A percentile compares a stretch with the other conserved stretches of the same genome.
These are phyloP conservation scores for Drosophila murphyi DNA, from an alignment of 1,140 invertebrate species.

Conservation along the genomic window DNA sequence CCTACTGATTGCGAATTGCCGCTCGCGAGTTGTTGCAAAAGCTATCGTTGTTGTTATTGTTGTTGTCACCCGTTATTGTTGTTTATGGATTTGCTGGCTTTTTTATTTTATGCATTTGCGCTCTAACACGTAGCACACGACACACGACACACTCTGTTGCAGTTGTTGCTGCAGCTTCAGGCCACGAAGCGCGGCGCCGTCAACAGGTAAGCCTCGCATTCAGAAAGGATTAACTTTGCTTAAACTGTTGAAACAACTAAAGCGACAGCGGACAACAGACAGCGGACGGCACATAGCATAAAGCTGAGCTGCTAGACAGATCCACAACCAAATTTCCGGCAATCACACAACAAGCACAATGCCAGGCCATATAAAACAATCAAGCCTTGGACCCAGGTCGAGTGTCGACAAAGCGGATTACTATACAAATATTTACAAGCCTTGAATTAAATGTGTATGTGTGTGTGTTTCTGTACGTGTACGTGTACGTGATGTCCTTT, in stretches of 20 bases:
- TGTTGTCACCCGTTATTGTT: constrained; percentile 50
- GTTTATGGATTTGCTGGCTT: constrained; percentile 67
- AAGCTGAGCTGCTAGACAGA: constrained; percentile 3
- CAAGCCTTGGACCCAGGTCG: constrained; percentile 10
- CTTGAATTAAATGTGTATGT: constrained; percentile 41
- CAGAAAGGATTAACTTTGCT: constrained; percentile 75
- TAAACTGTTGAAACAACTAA: constrained; percentile 71
- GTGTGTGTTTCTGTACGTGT: constrained; percentile 16
- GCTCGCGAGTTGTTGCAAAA: constrained; percentile 40
- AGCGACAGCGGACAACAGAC: constrained; percentile 40
- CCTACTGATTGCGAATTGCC: constrained; percentile 21
- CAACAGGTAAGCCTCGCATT: constrained; percentile 78
- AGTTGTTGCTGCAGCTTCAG: background rate
- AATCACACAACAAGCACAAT: constrained; percentile 29
- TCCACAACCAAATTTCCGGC: constrained; percentile 32
- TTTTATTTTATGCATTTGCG: constrained; percentile 52
- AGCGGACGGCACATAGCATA: constrained; percentile 8
- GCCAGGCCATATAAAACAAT: constrained; percentile 22
- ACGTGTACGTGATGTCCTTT: constrained; percentile 34
- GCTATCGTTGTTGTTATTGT: constrained; percentile 30
- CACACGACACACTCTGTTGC: constrained; percentile 11
- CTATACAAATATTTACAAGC: constrained; percentile 75
- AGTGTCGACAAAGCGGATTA: constrained; percentile 75
- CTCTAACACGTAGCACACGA: constrained; percentile 61
- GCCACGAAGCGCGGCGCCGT: constrained; percentile 40